A percentile compares a stretch with the other conserved stretches of the same genome.
Conservation (phyloP, 2,113 vertebrate genomes). For the Corythaeola cristata region DNA sequence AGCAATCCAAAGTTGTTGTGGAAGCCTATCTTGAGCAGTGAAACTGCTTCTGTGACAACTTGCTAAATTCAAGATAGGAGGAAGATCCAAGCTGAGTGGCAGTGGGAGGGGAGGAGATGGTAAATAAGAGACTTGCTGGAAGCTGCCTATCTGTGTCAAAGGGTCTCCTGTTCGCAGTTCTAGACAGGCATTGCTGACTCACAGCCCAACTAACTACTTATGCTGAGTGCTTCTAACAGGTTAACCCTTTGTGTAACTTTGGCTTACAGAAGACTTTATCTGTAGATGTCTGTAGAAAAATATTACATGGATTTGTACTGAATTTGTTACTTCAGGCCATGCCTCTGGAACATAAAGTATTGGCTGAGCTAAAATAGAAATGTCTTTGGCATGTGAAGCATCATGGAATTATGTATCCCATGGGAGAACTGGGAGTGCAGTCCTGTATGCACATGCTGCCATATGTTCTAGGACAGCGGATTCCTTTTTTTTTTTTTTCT, state of each 20-base stretch:
- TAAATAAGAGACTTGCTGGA: slow-evolving; percentile 28
- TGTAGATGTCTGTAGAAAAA: neutral
- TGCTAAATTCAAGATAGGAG: slow-evolving; percentile 12
- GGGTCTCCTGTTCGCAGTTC: slow-evolving; percentile 39
- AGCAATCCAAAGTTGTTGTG: neutral
- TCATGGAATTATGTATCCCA: slow-evolving; percentile 4
- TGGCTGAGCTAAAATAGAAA: slow-evolving; percentile 13
- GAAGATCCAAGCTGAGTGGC: neutral
- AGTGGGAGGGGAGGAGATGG: neutral
- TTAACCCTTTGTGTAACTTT: slow-evolving; percentile 10
- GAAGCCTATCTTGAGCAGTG: neutral
- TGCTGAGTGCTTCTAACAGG: neutral
- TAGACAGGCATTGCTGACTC: slow-evolving; percentile 63
- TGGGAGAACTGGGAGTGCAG: neutral
- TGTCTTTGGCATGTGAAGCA: neutral
- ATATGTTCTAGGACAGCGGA: neutral
- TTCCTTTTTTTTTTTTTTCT: neutral
- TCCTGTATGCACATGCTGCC: neutral
- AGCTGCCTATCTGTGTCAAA: slow-evolving; percentile 44
- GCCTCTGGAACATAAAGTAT: neutral
- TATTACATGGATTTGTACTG: neutral
- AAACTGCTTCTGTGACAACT: slow-evolving; percentile 5
- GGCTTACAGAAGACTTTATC: neutral
- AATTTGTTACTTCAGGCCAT: neutral
- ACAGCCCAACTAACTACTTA: slow-evolving; percentile 11